A percentile compares a stretch with the other conserved stretches of the same genome.
Evolutionary conservation across 1,140 invertebrate species (phyloP).

Genomic region (Zaprionus inermis): DNA sequence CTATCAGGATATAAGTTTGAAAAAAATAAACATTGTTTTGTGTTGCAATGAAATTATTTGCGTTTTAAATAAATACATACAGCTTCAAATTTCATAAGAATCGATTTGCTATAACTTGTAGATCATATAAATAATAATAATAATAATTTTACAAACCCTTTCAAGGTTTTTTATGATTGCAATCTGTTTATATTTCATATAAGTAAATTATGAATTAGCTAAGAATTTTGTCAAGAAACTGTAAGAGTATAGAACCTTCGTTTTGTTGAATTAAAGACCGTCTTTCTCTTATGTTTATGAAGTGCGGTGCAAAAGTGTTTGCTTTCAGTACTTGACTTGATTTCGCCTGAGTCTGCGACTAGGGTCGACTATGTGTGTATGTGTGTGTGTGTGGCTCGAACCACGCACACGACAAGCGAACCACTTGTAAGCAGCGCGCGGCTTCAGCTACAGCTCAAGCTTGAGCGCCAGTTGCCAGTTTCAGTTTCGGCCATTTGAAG

Average conservation of each 20-base stretch:
- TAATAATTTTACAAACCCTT: too few relatives aligned
- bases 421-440: constrained; percentile 43
- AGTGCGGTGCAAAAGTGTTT: constrained; percentile 50
- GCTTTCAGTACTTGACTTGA: constrained; percentile 51
- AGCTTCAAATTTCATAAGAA: too few relatives aligned
- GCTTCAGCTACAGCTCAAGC: too few relatives aligned
- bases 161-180: too few relatives aligned
- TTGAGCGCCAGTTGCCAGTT: constrained; percentile 41
- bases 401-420: constrained; percentile 38
- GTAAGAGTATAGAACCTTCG: neutral
- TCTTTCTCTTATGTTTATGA: constrained; percentile 17
- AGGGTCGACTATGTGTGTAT: constrained; percentile 1
- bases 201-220: neutral
- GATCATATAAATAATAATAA: too few relatives aligned
- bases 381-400: constrained; percentile 30
- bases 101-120: too few relatives aligned
- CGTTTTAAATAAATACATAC: too few relatives aligned
- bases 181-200: too few relatives aligned
- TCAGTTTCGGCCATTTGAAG: constrained; percentile 75
- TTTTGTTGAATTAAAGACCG: neutral
- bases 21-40: too few relatives aligned
- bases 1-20: too few relatives aligned
- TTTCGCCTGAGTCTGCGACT: constrained; percentile 32
- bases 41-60: too few relatives aligned
- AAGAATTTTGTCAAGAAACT: neutral